These are phyloP conservation scores for Macrosteles quadrilineatus DNA, from an alignment of 1,140 invertebrate species.

Conservation along the genomic window DNA sequence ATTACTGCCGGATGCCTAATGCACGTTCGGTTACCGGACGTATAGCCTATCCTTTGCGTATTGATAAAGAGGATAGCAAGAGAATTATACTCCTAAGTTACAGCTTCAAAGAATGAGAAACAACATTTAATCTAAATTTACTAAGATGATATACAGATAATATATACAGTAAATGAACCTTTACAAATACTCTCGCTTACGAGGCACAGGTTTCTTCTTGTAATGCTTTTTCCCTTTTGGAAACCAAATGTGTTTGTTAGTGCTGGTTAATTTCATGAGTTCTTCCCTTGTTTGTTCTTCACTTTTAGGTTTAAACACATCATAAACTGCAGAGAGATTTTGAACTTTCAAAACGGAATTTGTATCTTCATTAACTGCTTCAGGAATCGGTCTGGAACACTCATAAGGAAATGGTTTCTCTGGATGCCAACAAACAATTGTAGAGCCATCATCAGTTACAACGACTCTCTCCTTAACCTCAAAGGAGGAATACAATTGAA, in stretches of 20 bases:
- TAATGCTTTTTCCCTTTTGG: constrained; percentile 61
- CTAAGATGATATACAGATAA: too few relatives aligned
- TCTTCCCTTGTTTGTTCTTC: constrained; percentile 63
- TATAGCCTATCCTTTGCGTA: too few relatives aligned
- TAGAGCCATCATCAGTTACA: constrained; percentile 70
- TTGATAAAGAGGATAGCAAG: too few relatives aligned
- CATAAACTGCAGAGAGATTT: constrained; percentile 59
- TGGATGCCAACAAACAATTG: constrained; percentile 85
- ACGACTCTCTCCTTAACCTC: constrained; percentile 54
- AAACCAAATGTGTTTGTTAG: constrained; percentile 81
- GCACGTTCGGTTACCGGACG: too few relatives aligned
- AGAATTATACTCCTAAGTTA: too few relatives aligned
- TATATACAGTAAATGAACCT: too few relatives aligned
- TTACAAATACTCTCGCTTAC: constrained; percentile 72
- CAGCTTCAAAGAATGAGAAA: too few relatives aligned
- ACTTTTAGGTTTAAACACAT: constrained; percentile 66
- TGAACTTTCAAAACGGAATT: constrained; percentile 64
- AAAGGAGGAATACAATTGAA: too few relatives aligned
- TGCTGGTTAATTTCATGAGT: constrained; percentile 72
- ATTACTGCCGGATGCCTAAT: too few relatives aligned
- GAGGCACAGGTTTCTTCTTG: constrained; percentile 61
- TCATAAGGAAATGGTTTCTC: constrained; percentile 82
- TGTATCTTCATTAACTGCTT: constrained; percentile 43
- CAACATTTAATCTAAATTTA: too few relatives aligned
- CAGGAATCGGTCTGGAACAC: constrained; percentile 70